Evolutionary conservation across 35 echinoderm and acorn worm genomes (phyloP), one percentile per base, ranked within the genome.

Genomic region (Ophiothrix spiculata): DNA sequence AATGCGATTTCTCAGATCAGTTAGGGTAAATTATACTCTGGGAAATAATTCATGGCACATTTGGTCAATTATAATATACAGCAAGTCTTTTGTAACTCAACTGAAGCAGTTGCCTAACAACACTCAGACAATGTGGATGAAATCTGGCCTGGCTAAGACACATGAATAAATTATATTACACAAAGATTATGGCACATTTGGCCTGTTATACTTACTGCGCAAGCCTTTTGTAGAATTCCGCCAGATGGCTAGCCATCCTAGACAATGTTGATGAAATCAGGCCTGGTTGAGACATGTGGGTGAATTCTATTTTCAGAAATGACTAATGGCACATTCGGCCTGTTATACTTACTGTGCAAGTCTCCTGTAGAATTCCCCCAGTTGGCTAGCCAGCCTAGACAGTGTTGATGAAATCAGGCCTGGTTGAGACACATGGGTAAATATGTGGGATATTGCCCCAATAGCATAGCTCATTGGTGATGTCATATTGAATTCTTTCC

Each of bases 351-450:
- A 94, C 92, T 64, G 25, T 39, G 37, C 78, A 29, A 63, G 54
- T 38, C 42, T 75, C 79, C 60, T 84, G 86, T 87, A 94, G 88
- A 94, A 90, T 49, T 63, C 56, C 23, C 77, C 80, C 31, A 95
- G 36, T 35, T 84, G 86, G 25, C 64, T 75, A 16, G 49, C 80
- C 0, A 95, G 49, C 81, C 88, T 91, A 0, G 80, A 74, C 38
- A 95, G 40, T 36, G 91, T 49, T 31, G 75, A 38, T 23, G 64
- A 33, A 14, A 95, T 74, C 11, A 91, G 49, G 19, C 41, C 40
- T 15, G 85, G 75, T 25, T 63, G 81, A 16, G 83, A 80, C 38
- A 95, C 60, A 80, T 95, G 89, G 37, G 80, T 79, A 39, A 95
- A 87, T 28, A 69, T 10, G 29, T 10, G 8, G 23, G 60, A 25